These are phyloP conservation scores for Syrrhaptes paradoxus DNA, from an alignment of 2,113 vertebrate species.

Conservation along the genomic window DNA sequence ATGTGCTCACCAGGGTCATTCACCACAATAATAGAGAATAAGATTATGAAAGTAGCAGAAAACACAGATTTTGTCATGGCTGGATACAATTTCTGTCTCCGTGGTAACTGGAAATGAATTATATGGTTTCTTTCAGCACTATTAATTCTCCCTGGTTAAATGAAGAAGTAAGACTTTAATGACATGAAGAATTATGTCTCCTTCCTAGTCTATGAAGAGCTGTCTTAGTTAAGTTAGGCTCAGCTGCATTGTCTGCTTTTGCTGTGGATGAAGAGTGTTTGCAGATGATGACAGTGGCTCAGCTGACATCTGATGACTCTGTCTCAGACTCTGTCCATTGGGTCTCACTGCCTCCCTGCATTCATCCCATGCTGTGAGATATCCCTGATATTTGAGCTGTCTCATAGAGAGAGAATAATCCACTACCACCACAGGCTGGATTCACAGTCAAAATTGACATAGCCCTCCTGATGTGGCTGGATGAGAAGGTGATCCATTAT, in stretches of 20 bases:
- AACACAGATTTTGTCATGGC: not conserved
- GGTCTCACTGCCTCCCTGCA: not conserved
- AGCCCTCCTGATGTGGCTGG: not conserved
- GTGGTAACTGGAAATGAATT: not conserved
- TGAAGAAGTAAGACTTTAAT: not conserved
- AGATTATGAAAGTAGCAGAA: not conserved
- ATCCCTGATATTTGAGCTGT: not conserved
- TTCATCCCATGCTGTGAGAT: not conserved
- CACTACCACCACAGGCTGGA: not conserved
- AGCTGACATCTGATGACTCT: not conserved
- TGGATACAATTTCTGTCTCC: not conserved
- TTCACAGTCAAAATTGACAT: not conserved
- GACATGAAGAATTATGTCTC: not conserved
- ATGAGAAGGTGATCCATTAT: not conserved
- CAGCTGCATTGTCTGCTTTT: not conserved
- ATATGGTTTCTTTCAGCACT: not conserved
- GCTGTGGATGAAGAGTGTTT: not conserved
- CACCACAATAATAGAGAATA: not conserved
- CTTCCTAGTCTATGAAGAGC: not conserved
- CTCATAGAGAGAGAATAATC: not conserved
- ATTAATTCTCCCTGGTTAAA: not conserved
- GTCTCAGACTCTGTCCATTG: rapidly evolving
- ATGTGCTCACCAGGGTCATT: not conserved
- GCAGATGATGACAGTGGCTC: not conserved
- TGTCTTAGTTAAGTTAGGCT: not conserved